Base-by-base conservation (phyloP, 2,113 vertebrate genomes). In the Tautogolabrus adspersus region DNA sequence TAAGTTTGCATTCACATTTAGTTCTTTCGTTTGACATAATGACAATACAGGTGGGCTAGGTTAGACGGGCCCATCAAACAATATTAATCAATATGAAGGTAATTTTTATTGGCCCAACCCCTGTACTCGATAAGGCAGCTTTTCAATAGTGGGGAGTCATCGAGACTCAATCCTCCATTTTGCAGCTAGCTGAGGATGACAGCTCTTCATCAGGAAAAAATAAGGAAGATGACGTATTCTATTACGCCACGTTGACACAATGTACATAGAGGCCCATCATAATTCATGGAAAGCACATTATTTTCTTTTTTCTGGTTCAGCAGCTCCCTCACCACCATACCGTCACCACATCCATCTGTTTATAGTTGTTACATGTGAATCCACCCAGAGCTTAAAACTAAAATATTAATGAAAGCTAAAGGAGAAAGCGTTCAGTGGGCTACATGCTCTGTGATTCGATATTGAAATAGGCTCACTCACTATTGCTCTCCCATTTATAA, bases 161-260 rank as follows among this genome's bases (percentile, higher is more conserved):
- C 47, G 63, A 66, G 56, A 56, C 64, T 81, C 76, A 73, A 87
- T 87, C 64, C 64, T 81, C 76, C 76, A 87, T 87, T 87, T 90
- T 88, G 68, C 52, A 66, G 16, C 65, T 61, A 56, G 57, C 55
- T 44, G 22, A 18, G 70, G 8, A 62, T 23, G 54, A 47, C 22
- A 57, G 26, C 38, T 57, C 60, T 77, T 74, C 46, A 69, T 9
- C 23, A 5, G 19, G 6, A 44, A 26, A 26, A 68, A 73, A 19
- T 19, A 69, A 22, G n/a, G 44, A 23, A 26, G 26, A 15, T n/a
- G 59, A n/a, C n/a, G 1, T 57, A 2, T 51, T 49, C 30, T 9
- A 13, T 21, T 6, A 42, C 3, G 2, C 5, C n/a, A 21, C 18
- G n/a, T 30, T 4, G 1, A 12, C 0, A 21, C 3, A 57, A 2